Evolutionary conservation across 2,888 invertebrate species (phyloP).

Genomic region (Balanococcus diminutus): DNA sequence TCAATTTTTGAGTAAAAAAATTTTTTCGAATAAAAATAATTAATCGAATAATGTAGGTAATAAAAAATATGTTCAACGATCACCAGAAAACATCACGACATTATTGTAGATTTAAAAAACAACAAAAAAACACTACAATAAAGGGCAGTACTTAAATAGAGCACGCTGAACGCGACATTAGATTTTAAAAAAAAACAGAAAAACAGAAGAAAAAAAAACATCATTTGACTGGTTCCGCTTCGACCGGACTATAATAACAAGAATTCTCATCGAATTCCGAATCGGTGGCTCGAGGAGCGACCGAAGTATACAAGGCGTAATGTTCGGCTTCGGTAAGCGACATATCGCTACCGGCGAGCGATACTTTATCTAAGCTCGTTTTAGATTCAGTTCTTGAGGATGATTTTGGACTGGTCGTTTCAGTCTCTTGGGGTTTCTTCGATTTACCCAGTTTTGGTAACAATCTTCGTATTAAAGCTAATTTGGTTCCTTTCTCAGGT

Average conservation of each 20-base stretch:
- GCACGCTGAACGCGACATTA: background rate
- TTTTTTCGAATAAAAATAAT: too few species aligned
- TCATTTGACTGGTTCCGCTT: slow-evolving; percentile 62
- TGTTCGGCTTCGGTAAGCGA: slow-evolving; percentile 87
- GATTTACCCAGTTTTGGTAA: slow-evolving; percentile 59
- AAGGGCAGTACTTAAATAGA: background rate
- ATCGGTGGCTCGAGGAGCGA: slow-evolving; percentile 83
- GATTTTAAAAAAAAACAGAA: too few species aligned
- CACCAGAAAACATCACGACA: too few species aligned
- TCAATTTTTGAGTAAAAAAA: too few species aligned
- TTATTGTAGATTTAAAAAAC: background rate
- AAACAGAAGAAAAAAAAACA: background rate
- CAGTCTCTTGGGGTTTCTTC: slow-evolving; percentile 5
- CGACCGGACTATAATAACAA: slow-evolving; percentile 83
- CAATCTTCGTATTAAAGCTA: slow-evolving; percentile 70
- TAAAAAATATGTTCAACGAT: too few species aligned
- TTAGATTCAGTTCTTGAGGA: slow-evolving; percentile 16
- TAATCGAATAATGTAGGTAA: too few species aligned
- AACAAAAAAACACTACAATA: background rate
- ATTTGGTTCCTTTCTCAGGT: slow-evolving; percentile 64
- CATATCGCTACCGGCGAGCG: slow-evolving; percentile 59
- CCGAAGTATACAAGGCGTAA: slow-evolving; percentile 83
- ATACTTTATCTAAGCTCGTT: slow-evolving; percentile 4
- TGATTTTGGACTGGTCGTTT: background rate
- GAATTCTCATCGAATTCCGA: slow-evolving; percentile 89